Conservation (phyloP, 2,113 vertebrate species). For the Salvelinus fontinalis region DNA sequence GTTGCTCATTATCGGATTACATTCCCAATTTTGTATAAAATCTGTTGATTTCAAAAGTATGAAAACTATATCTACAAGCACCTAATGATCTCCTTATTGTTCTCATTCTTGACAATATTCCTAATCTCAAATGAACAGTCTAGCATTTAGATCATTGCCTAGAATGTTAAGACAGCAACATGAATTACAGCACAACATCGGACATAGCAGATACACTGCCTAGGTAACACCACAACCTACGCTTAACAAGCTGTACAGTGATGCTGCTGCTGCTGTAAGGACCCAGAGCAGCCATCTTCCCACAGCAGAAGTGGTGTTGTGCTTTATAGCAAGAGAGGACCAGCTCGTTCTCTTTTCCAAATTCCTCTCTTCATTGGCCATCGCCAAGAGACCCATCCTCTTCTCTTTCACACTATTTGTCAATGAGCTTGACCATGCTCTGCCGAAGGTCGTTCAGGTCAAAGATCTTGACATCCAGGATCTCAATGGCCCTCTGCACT, state of each 20-base stretch:
- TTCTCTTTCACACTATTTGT: conserved; percentile 65
- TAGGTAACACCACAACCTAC: conserved; percentile 19
- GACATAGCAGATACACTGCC: conserved; percentile 32
- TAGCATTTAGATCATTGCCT: conserved; percentile 60
- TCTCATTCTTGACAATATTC: background rate
- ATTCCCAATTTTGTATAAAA: conserved; percentile 36
- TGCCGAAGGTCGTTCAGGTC: conserved; percentile 92
- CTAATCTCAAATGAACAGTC: conserved; percentile 16
- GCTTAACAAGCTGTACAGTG: conserved; percentile 7
- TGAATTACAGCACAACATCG: conserved; percentile 36
- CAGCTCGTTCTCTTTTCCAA: background rate
- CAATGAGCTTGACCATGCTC: conserved; percentile 87
- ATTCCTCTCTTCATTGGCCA: background rate
- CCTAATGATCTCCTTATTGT: conserved; percentile 33
- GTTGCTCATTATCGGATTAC: conserved; percentile 37
- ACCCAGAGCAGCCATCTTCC: conserved; percentile 13
- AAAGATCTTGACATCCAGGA: conserved; percentile 93
- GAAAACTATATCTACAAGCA: conserved; percentile 53
- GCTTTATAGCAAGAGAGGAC: conserved; percentile 33
- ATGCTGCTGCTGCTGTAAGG: conserved; percentile 21
- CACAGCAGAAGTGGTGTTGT: conserved; percentile 36
- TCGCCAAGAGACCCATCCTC: background rate
- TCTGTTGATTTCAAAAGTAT: conserved; percentile 18
- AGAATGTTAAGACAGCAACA: conserved; percentile 53
- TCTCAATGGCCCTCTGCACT: conserved; percentile 84